Evolutionary conservation across 2,113 vertebrate genomes (phyloP).

Genomic region (Elephas maximus): DNA sequence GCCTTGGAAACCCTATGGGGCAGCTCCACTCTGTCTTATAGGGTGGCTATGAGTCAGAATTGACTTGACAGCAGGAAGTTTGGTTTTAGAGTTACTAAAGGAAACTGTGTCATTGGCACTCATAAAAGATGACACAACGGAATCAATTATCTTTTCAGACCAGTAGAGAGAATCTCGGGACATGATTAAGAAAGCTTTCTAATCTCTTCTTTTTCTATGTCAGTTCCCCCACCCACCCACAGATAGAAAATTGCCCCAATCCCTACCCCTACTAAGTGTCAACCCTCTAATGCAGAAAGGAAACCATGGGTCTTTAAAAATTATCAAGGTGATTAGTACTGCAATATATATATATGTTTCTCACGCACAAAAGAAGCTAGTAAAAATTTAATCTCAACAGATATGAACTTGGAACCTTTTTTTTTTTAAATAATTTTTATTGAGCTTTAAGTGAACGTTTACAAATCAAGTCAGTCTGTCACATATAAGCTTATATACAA

Average conservation of each 20-base stretch:
- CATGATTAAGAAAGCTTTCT: neutral
- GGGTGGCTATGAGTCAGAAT: no score
- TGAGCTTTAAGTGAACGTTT: no score
- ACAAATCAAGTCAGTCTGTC: no score
- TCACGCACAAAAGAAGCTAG: neutral
- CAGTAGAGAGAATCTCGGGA: neutral
- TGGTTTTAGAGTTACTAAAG: neutral
- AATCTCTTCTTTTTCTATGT: neutral
- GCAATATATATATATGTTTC: neutral
- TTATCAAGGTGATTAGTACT: neutral
- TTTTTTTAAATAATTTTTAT: no score
- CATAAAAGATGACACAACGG: neutral
- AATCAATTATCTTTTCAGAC: neutral
- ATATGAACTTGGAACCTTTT: neutral
- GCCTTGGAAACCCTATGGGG: no score
- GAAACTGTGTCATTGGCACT: neutral
- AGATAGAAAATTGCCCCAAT: neutral
- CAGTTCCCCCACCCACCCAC: fast-evolving
- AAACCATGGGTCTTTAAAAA: constrained; percentile 18
- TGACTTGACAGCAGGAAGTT: no score
- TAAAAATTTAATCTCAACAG: constrained; percentile 27
- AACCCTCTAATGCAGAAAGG: neutral
- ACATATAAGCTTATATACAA: no score
- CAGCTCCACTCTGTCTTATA: no score
- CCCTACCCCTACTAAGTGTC: neutral